These are phyloP conservation scores for Chascanopsetta lugubris DNA, from an alignment of 2,113 vertebrate species.

Conservation along the genomic window DNA sequence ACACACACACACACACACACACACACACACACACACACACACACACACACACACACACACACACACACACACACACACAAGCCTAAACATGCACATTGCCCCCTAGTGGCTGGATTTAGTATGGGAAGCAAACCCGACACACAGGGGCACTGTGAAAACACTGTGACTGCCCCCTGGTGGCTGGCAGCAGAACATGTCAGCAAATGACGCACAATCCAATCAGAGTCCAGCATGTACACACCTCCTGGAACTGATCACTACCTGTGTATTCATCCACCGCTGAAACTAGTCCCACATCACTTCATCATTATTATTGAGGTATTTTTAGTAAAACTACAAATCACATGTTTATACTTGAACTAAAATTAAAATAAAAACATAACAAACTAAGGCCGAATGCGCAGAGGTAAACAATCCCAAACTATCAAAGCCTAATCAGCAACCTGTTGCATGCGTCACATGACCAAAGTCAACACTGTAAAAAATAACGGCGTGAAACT, in stretches of 20 bases:
- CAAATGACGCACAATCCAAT: background rate
- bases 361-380: no score
- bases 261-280: background rate
- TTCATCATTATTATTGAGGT: background rate
- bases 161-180: background rate
- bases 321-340: background rate
- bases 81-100: no score
- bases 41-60: slow-evolving; percentile 21
- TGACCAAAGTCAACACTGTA: background rate
- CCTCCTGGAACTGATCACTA: background rate
- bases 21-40: no score
- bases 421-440: no score
- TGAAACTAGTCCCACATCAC: background rate
- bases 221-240: background rate
- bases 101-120: no score
- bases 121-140: no score
- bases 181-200: background rate
- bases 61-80: background rate
- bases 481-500: background rate
- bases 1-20: background rate
- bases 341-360: background rate
- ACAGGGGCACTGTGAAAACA: no score
- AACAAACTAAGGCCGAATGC: no score
- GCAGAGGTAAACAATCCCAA: no score
- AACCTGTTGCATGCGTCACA: background rate